Evolutionary conservation across 2,888 invertebrate species (phyloP), one percentile per base, ranked within the genome.

Genomic region (Platypus cylindrus): DNA sequence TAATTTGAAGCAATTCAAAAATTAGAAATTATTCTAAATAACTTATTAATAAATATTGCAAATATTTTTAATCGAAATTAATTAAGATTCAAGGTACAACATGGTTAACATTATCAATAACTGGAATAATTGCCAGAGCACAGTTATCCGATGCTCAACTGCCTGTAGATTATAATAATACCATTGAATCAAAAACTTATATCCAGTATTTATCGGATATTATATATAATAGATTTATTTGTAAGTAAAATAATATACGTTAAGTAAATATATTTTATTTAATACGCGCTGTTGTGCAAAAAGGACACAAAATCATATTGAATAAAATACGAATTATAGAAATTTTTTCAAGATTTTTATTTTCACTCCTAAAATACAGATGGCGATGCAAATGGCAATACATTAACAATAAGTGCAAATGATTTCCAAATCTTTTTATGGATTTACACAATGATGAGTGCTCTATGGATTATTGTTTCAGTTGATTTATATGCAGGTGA

Each of bases 361-460:
- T n/a, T n/a, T n/a, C n/a, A n/a, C n/a, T n/a, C n/a, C n/a, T n/a
- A n/a, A n/a, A n/a, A n/a, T n/a, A n/a, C n/a, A n/a, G n/a, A n/a
- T n/a, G n/a, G n/a, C n/a, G n/a, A n/a, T n/a, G n/a, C n/a, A n/a
- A n/a, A n/a, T n/a, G n/a, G n/a, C n/a, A n/a, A n/a, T n/a, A n/a
- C n/a, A n/a, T n/a, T n/a, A n/a, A n/a, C n/a, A n/a, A n/a, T n/a
- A n/a, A n/a, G n/a, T n/a, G n/a, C n/a, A n/a, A n/a, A n/a, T n/a
- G 45, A 44, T 24, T 50, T 49, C 36, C 37, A 37, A 16, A 42
- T 46, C 23, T 45, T 51, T 13, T 41, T 48, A 34, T 51, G 49
- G 45, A 37, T 52, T 15, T 51, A 51, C 37, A 32, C 46, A 3
- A 25, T 49, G 17, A 14, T 48, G 4, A 47, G 47, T 23, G 27